Evolutionary conservation across 2,113 vertebrate genomes (phyloP).

Genomic region (Trichomycterus rosablanca): DNA sequence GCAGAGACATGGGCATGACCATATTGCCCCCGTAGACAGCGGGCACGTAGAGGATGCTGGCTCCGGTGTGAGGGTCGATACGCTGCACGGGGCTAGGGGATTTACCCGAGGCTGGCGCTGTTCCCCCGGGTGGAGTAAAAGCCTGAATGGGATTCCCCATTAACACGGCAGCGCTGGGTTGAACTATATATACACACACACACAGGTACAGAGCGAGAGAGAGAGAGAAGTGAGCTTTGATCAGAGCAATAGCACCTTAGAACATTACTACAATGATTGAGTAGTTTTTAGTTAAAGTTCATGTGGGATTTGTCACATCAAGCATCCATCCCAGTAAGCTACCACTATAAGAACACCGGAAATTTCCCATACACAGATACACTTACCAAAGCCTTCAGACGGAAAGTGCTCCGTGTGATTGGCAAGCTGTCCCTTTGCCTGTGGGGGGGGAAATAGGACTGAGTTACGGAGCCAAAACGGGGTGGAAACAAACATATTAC

Average conservation of each 20-base stretch:
- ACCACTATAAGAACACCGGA: too few species aligned
- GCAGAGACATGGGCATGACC: slow-evolving; percentile 98
- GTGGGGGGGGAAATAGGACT: slow-evolving; percentile 24
- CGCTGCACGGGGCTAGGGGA: slow-evolving; percentile 98
- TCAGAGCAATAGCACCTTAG: neutral
- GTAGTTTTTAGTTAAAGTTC: slow-evolving; percentile 19
- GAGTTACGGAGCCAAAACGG: slow-evolving; percentile 15
- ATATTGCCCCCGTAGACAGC: slow-evolving; percentile 98
- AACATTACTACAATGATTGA: too few species aligned
- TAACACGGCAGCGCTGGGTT: slow-evolving; percentile 87
- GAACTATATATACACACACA: slow-evolving; percentile 65
- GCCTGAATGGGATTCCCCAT: slow-evolving; percentile 96
- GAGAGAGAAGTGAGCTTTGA: neutral
- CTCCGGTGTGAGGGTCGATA: slow-evolving; percentile 94
- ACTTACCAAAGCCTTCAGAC: slow-evolving; percentile 91
- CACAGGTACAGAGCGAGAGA: neutral
- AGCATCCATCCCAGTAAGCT: too few species aligned
- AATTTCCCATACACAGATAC: neutral
- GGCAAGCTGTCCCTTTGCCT: slow-evolving; percentile 85
- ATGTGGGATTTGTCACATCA: too few species aligned
- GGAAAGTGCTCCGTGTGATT: slow-evolving; percentile 90
- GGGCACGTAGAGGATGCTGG: slow-evolving; percentile 96
- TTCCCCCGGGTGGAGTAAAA: slow-evolving; percentile 84
- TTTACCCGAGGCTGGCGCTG: slow-evolving; percentile 82
- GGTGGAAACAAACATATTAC: neutral